Conservation (phyloP, 1,140 invertebrate genomes). For the Dinoponera quadriceps region DNA sequence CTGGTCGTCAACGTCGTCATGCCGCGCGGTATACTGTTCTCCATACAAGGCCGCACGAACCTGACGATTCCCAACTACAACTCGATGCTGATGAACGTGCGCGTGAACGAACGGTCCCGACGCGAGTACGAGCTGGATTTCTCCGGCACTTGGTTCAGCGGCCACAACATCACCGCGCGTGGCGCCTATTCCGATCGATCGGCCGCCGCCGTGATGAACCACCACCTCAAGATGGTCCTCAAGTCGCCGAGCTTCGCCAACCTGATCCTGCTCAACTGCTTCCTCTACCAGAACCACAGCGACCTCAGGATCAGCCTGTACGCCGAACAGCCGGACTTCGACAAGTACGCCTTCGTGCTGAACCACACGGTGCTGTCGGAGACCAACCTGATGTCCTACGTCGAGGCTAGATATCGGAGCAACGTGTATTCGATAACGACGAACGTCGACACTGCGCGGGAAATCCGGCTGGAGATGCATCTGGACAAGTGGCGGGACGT, state of each 20-base stretch:
- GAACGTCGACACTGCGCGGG: constrained; percentile 84
- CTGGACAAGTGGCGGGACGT: constrained; percentile 92
- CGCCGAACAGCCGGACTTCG: constrained; percentile 87
- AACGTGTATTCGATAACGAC: constrained; percentile 88
- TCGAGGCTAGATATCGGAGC: constrained; percentile 88
- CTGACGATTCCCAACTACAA: constrained; percentile 88
- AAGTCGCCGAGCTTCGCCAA: constrained; percentile 89
- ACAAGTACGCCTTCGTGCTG: constrained; percentile 87
- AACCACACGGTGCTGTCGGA: constrained; percentile 87
- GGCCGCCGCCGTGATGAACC: constrained; percentile 86
- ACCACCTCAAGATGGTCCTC: constrained; percentile 89
- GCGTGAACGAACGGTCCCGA: constrained; percentile 86
- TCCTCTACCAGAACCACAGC: constrained; percentile 87
- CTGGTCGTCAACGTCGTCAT: constrained; percentile 85
- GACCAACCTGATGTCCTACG: constrained; percentile 87
- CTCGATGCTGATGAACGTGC: constrained; percentile 86
- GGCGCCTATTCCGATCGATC: constrained; percentile 91
- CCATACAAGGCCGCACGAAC: constrained; percentile 87
- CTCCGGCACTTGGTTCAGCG: constrained; percentile 92
- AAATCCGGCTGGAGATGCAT: constrained; percentile 88
- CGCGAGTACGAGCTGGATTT: constrained; percentile 89
- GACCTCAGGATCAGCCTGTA: constrained; percentile 86
- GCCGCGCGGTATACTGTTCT: constrained; percentile 86
- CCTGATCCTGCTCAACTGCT: constrained; percentile 88
- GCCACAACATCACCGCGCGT: constrained; percentile 89